A percentile compares a stretch with the other conserved stretches of the same genome.
phyloP scores from a whole-genome alignment of 35 echinoderm and acorn worm species.

The Ptychodera flava region DNA sequence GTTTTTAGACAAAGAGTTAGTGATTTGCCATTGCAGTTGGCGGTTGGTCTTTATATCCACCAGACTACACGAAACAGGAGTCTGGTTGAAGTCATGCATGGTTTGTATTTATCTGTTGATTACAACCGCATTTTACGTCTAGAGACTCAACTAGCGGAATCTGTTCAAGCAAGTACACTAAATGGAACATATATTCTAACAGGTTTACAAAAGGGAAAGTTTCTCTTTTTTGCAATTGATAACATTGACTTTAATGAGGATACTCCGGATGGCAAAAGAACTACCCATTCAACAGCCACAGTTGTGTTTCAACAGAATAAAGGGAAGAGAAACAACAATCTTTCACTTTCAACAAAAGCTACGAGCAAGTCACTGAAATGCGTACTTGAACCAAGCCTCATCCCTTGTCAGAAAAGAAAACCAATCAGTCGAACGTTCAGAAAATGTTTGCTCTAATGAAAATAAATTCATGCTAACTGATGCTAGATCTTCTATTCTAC shows the following conservation, averaged over 20 bases:
- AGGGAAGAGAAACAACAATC: neutral
- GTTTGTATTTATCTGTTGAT: slow-evolving; percentile 1
- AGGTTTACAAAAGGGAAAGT: slow-evolving; percentile 35
- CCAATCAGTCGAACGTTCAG: neutral
- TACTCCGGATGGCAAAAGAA: slow-evolving; percentile 40
- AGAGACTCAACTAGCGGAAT: slow-evolving; percentile 34
- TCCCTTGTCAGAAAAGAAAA: neutral
- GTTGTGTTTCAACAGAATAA: slow-evolving; percentile 24
- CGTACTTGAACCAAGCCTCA: neutral
- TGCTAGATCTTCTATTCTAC: too few relatives aligned
- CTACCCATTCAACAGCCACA: slow-evolving; percentile 36
- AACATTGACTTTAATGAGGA: slow-evolving; percentile 70
- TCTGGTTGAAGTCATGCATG: slow-evolving; percentile 27
- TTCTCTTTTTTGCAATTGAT: slow-evolving; percentile 45
- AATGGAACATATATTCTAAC: slow-evolving; percentile 45
- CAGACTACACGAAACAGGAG: slow-evolving; percentile 49
- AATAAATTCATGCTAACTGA: too few relatives aligned
- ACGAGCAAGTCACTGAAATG: too few relatives aligned
- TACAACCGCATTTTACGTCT: slow-evolving; percentile 24
- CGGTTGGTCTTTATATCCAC: slow-evolving; percentile 44
- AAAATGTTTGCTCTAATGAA: too few relatives aligned
- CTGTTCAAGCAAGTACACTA: slow-evolving; percentile 30
- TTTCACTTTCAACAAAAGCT: neutral
- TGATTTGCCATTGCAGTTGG: slow-evolving; percentile 40
- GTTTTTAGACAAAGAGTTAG: slow-evolving; percentile 16